Conservation (phyloP, 2,113 vertebrate genomes). For the Epinephelus lanceolatus region DNA sequence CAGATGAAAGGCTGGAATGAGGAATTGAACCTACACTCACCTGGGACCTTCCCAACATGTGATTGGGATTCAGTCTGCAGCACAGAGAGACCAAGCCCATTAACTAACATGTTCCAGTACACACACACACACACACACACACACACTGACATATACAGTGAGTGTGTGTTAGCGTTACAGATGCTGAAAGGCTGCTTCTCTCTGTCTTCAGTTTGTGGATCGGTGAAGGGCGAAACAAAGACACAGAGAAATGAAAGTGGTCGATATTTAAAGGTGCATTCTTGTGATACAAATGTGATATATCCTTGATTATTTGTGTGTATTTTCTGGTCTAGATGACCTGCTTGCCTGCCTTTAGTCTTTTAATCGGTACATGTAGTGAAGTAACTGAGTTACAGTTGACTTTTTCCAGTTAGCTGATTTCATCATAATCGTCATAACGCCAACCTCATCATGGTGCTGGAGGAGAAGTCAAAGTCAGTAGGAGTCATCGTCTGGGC, state of each 20-base stretch:
- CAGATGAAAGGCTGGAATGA: conserved; percentile 23
- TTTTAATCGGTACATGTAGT: no score
- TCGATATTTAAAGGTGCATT: not conserved
- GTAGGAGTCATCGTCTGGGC: no score
- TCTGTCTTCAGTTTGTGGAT: not conserved
- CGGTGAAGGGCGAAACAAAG: not conserved
- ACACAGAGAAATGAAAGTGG: not conserved
- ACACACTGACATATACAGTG: not conserved
- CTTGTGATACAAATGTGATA: no score
- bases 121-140: not conserved
- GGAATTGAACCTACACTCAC: conserved; percentile 47
- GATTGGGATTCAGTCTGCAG: conserved; percentile 50
- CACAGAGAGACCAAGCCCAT: conserved; percentile 16
- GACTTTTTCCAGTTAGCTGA: no score
- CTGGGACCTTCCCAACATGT: conserved; percentile 37
- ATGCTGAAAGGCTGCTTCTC: not conserved
- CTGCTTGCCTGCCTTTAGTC: no score
- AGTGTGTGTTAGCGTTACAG: not conserved
- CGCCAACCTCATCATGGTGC: no score
- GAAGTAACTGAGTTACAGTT: no score
- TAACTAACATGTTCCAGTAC: conserved; percentile 11
- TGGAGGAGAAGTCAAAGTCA: no score
- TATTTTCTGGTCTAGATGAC: not conserved
- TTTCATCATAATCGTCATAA: no score
- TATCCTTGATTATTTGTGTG: not conserved